Evolutionary conservation across 2,113 vertebrate species (phyloP).

Genomic region (Gnathochromis pfefferi): DNA sequence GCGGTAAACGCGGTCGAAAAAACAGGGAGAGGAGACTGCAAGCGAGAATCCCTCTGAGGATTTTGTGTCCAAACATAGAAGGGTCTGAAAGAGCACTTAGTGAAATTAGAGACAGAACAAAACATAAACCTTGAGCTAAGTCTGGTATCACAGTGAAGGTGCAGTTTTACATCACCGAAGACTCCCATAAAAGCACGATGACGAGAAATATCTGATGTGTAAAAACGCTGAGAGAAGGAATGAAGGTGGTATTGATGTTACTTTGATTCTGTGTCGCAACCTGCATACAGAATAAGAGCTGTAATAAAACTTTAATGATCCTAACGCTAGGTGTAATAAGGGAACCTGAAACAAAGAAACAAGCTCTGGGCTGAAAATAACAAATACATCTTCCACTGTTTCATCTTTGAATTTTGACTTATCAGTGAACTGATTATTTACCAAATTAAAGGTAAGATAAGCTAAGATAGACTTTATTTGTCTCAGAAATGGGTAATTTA

Average conservation of each 20-base stretch:
- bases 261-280: neutral
- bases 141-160: neutral
- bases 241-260: neutral
- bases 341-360: neutral
- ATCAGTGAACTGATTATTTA: neutral
- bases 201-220: neutral
- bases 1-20: accelerated
- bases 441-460: neutral
- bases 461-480: neutral
- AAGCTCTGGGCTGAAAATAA: neutral
- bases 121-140: neutral
- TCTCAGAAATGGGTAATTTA: neutral
- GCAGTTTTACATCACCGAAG: neutral
- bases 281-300: neutral
- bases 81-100: neutral
- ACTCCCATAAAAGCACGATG: accelerated
- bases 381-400: neutral
- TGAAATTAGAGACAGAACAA: neutral
- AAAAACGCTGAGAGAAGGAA: neutral
- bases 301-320: neutral
- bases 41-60: neutral
- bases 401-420: neutral
- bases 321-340: neutral
- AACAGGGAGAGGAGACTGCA: neutral
- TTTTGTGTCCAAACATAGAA: neutral